Percentiles rank a stretch among this genome's conserved stretches.
Evolutionary conservation across 2,113 vertebrate species (phyloP).

Genomic region (Apodemus sylvaticus): DNA sequence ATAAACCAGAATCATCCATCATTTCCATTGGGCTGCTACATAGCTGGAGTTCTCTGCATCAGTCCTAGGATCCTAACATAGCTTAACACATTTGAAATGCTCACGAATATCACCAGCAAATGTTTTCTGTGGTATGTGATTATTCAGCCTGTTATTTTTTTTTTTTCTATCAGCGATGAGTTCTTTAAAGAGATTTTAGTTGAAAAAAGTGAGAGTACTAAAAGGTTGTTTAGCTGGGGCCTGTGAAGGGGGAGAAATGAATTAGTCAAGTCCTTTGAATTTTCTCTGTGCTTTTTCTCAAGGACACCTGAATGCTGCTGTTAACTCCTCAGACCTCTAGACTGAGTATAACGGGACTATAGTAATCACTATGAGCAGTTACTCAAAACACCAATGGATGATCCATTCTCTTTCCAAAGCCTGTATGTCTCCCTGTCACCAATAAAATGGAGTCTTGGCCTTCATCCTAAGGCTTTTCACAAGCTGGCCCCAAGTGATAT

Average conservation of each 20-base stretch:
- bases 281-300: not conserved
- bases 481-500: not conserved
- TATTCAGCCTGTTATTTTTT: slow-evolving; percentile 32
- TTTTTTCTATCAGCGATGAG: not conserved
- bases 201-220: not conserved
- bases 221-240: not conserved
- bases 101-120: not conserved
- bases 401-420: not conserved
- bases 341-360: not conserved
- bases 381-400: not conserved
- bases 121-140: not conserved
- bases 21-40: not conserved
- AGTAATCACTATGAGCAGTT: not conserved
- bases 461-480: not conserved
- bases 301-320: not conserved
- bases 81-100: slow-evolving; percentile 11
- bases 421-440: not conserved
- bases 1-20: slow-evolving; percentile 8
- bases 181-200: slow-evolving; percentile 30
- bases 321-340: not conserved
- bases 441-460: not conserved
- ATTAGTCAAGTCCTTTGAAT: not conserved
- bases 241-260: not conserved
- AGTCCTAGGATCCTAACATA: not conserved
- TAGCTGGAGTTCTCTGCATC: not conserved